A percentile compares a stretch with the other conserved stretches of the same genome.
phyloP scores from a whole-genome alignment of 2,797 vertebrate species.

The Gymnothorax javanicus region DNA sequence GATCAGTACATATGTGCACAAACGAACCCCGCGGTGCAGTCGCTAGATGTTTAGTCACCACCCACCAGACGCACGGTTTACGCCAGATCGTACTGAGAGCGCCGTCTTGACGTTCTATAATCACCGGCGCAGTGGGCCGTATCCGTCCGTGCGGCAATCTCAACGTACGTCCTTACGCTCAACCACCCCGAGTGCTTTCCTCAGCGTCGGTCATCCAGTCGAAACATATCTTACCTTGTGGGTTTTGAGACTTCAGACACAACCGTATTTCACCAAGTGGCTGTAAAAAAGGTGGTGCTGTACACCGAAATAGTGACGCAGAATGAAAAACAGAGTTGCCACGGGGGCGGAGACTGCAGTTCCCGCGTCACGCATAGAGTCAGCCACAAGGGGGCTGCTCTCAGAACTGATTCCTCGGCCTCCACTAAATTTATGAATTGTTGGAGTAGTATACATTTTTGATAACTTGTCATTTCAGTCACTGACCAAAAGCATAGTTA shows the following conservation, averaged over 20 bases:
- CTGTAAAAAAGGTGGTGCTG: constrained; percentile 32
- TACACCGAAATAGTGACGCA: constrained; percentile 39
- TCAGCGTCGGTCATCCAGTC: background rate
- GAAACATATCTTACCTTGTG: constrained; percentile 37
- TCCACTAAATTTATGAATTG: background rate
- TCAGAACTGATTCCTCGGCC: background rate
- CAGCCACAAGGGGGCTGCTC: constrained; percentile 19
- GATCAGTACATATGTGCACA: constrained; percentile 6
- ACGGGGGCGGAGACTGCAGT: constrained; percentile 34
- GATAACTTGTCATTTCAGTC: background rate
- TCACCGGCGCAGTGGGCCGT: constrained; percentile 40
- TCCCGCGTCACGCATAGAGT: constrained; percentile 19
- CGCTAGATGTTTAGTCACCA: constrained; percentile 28
- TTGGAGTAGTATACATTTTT: background rate
- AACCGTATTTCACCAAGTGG: constrained; percentile 23
- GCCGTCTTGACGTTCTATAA: constrained; percentile 36
- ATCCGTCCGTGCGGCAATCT: constrained; percentile 39
- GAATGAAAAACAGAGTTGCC: constrained; percentile 32
- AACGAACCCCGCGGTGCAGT: background rate
- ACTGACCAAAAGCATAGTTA: background rate
- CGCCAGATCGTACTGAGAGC: constrained; percentile 27
- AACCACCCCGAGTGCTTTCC: constrained; percentile 24
- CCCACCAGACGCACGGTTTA: constrained; percentile 36
- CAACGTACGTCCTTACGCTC: constrained; percentile 40
- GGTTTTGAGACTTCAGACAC: constrained; percentile 10